Conservation (phyloP, 2,797 vertebrate species). For the Antrozous pallidus region DNA sequence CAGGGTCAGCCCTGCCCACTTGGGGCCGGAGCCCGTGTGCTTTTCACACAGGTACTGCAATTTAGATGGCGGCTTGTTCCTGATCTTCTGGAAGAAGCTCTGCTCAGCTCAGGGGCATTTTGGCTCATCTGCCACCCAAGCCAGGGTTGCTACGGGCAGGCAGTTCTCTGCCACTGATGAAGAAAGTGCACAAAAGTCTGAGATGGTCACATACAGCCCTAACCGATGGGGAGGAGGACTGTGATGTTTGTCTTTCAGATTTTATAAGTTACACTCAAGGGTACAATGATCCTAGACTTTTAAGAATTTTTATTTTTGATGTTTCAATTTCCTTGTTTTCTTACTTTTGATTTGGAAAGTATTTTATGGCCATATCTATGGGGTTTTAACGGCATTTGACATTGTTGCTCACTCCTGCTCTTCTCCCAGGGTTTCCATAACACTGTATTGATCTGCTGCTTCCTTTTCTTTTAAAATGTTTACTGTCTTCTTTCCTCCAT, state of each 20-base stretch:
- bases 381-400: neutral
- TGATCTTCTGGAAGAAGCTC: conserved; percentile 7
- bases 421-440: conserved; percentile 39
- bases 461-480: conserved; percentile 7
- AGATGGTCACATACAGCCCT: neutral
- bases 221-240: neutral
- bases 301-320: conserved; percentile 46
- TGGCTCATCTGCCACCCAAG: neutral
- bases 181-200: neutral
- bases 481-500: neutral
- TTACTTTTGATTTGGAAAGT: conserved; percentile 27
- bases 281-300: conserved; percentile 15
- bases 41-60: neutral
- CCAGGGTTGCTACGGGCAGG: neutral
- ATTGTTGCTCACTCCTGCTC: neutral
- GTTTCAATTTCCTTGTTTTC: conserved; percentile 41
- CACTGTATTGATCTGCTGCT: neutral
- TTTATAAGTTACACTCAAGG: conserved; percentile 17
- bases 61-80: neutral
- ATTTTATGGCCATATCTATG: neutral
- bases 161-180: neutral
- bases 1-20: neutral
- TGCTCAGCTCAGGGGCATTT: neutral
- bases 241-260: conserved; percentile 6
- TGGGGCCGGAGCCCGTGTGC: neutral